phyloP scores from a whole-genome alignment of 2,888 invertebrate genomes.

The Choristoneura rosaceana region DNA sequence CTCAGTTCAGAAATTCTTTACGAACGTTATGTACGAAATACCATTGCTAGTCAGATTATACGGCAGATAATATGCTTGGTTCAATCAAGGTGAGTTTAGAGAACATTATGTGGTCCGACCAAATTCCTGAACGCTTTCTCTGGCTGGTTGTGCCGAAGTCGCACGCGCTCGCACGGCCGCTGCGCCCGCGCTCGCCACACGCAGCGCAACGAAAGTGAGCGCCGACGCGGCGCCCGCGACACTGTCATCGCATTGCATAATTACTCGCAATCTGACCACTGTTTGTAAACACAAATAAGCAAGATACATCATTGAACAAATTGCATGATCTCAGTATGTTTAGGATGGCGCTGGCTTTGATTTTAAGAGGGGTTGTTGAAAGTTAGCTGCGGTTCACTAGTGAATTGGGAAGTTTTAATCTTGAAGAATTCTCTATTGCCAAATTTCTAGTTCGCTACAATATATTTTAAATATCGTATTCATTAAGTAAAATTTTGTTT shows the following conservation, averaged over 20 bases:
- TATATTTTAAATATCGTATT: no score
- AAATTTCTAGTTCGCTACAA: not conserved
- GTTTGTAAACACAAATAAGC: slow-evolving; percentile 82
- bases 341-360: slow-evolving; percentile 50
- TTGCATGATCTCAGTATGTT: slow-evolving; percentile 75
- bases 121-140: slow-evolving; percentile 85
- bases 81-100: slow-evolving; percentile 18
- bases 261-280: slow-evolving; percentile 78
- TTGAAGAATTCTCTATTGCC: not conserved
- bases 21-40: not conserved
- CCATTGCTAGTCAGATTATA: slow-evolving; percentile 1
- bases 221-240: slow-evolving; percentile 61
- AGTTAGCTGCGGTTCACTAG: not conserved
- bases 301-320: slow-evolving; percentile 64
- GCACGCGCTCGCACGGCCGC: slow-evolving; percentile 48
- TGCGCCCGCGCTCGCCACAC: slow-evolving; percentile 54
- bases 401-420: not conserved
- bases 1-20: not conserved
- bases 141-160: slow-evolving; percentile 56
- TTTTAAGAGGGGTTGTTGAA: not conserved
- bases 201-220: slow-evolving; percentile 80
- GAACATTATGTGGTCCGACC: slow-evolving; percentile 59
- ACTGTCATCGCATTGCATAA: slow-evolving; percentile 82
- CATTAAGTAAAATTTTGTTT: not conserved
- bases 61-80: slow-evolving; percentile 5